phyloP scores from a whole-genome alignment of 2,888 invertebrate genomes.

The Drosophila villosipedis region DNA sequence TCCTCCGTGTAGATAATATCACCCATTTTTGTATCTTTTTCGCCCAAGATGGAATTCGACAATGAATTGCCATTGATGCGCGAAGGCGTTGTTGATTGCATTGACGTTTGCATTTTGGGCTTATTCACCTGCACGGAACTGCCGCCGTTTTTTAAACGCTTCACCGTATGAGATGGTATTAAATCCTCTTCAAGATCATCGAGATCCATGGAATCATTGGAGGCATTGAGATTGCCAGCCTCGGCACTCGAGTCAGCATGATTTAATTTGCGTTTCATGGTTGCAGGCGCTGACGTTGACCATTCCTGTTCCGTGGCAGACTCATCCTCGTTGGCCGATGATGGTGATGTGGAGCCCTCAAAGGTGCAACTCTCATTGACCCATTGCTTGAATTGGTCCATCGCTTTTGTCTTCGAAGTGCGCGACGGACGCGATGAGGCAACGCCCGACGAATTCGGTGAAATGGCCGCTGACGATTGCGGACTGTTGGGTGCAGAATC shows the following conservation, averaged over 20 bases:
- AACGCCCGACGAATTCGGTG: constrained; percentile 72
- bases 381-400: constrained; percentile 94
- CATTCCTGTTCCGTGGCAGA: constrained; percentile 75
- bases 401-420: constrained; percentile 91
- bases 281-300: constrained; percentile 44
- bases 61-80: constrained; percentile 80
- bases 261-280: constrained; percentile 85
- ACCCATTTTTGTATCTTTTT: constrained; percentile 74
- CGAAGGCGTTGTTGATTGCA: constrained; percentile 62
- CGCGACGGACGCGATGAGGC: constrained; percentile 83
- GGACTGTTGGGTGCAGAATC: constrained; percentile 63
- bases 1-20: constrained; percentile 85
- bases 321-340: constrained; percentile 85
- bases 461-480: constrained; percentile 72
- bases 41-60: constrained; percentile 14
- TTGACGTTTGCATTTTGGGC: constrained; percentile 51
- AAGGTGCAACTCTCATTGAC: constrained; percentile 84
- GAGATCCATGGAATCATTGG: constrained; percentile 82
- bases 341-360: constrained; percentile 87
- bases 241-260: constrained; percentile 85
- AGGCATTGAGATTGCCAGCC: constrained; percentile 84
- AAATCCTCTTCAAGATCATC: constrained; percentile 87
- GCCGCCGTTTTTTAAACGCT: constrained; percentile 85
- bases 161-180: constrained; percentile 86
- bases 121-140: constrained; percentile 79